Evolutionary conservation across 2,888 invertebrate species (phyloP).

Genomic region (Mongoloraphidia duomilia): DNA sequence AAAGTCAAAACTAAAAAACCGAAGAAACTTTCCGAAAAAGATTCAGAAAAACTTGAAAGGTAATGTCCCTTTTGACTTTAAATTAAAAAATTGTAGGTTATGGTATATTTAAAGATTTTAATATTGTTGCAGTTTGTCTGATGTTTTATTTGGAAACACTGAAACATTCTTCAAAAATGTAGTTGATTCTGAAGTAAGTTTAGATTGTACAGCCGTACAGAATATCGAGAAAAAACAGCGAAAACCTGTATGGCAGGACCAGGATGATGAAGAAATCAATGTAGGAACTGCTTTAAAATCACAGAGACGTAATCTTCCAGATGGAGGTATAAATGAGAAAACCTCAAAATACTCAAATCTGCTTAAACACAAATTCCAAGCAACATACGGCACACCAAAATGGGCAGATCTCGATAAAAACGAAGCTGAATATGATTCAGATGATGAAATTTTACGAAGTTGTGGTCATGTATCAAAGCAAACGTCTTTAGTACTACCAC

Average conservation of each 20-base stretch:
- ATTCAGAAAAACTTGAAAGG: too few species aligned
- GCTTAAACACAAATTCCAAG: conserved; percentile 52
- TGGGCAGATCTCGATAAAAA: conserved; percentile 53
- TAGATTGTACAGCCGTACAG: conserved; percentile 16
- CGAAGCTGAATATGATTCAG: conserved; percentile 31
- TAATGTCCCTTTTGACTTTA: too few species aligned
- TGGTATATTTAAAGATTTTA: too few species aligned
- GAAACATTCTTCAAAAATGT: conserved; percentile 39
- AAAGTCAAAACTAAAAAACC: too few species aligned
- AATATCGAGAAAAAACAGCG: conserved; percentile 22
- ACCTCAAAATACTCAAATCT: conserved; percentile 44
- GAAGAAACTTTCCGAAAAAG: too few species aligned
- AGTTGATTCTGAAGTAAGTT: conserved; percentile 26
- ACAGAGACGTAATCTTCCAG: conserved; percentile 32
- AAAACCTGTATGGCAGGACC: conserved; percentile 57
- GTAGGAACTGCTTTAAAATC: conserved; percentile 30
- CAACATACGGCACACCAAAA: conserved; percentile 52
- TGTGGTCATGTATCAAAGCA: conserved; percentile 48
- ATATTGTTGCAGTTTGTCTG: conserved; percentile 36
- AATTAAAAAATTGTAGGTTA: too few species aligned
- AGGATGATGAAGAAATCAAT: conserved; percentile 48
- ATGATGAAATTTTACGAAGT: conserved; percentile 43
- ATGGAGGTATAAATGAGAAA: conserved; percentile 28
- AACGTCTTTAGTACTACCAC: conserved; percentile 31
- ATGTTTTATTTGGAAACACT: conserved; percentile 52